Percentiles rank a stretch among this genome's conserved stretches.
Evolutionary conservation across 2,113 vertebrate species (phyloP).

Genomic region (Glaucidium brasilianum): DNA sequence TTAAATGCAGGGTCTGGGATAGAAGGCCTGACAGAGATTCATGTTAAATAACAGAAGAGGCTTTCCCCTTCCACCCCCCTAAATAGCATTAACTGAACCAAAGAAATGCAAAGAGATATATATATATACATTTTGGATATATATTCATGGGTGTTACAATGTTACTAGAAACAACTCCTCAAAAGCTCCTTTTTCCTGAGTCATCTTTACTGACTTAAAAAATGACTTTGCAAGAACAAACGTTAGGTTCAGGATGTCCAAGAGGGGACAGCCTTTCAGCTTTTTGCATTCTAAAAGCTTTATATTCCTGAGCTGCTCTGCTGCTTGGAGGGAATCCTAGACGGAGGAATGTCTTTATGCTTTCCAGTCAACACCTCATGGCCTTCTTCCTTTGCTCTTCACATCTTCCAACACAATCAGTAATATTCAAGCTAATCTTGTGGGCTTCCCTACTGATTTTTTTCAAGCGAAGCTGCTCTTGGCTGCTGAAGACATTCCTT

Average conservation of each 20-base stretch:
- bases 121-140: neutral
- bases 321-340: neutral
- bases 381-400: neutral
- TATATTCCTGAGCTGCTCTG: neutral
- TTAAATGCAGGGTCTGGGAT: neutral
- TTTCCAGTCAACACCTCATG: neutral
- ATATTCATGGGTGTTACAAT: neutral
- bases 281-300: neutral
- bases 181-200: neutral
- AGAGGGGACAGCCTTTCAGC: neutral
- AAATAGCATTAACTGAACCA: neutral
- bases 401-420: neutral
- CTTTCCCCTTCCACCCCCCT: neutral
- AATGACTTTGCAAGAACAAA: neutral
- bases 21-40: neutral
- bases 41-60: neutral
- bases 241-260: neutral
- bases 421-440: neutral
- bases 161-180: neutral
- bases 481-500: neutral
- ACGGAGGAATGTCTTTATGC: neutral
- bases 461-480: neutral
- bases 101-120: neutral
- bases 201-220: neutral
- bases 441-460: neutral